phyloP scores from a whole-genome alignment of 2,888 invertebrate species.

The Synanthedon andrenaeformis region DNA sequence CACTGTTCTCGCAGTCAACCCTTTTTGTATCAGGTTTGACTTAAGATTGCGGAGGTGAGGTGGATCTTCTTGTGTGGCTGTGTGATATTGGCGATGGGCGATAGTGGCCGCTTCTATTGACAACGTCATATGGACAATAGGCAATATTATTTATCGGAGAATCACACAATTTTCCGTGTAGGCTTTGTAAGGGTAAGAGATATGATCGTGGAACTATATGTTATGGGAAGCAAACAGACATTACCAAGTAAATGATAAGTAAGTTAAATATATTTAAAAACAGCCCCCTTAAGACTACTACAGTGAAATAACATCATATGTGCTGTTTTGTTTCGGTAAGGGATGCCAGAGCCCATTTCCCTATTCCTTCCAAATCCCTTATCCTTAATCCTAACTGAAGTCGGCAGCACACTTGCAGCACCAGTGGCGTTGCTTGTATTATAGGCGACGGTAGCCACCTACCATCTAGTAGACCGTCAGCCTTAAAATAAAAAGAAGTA shows the following conservation, averaged over 20 bases:
- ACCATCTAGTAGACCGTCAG: too few relatives aligned
- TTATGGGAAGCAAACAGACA: conserved; percentile 2
- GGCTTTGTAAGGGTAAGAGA: conserved; percentile 5
- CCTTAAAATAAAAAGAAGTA: too few relatives aligned
- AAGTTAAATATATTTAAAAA: too few relatives aligned
- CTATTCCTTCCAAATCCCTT: too few relatives aligned
- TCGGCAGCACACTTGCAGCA: too few relatives aligned
- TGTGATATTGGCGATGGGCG: conserved; percentile 38
- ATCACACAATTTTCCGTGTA: conserved; percentile 21
- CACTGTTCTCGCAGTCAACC: conserved; percentile 1
- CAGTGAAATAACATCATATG: too few relatives aligned
- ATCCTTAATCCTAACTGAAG: too few relatives aligned
- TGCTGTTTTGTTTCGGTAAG: too few relatives aligned
- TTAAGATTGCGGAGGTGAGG: conserved; percentile 6
- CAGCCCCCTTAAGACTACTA: too few relatives aligned
- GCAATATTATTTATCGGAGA: conserved; percentile 32
- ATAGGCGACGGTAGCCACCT: too few relatives aligned
- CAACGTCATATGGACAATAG: conserved; percentile 39
- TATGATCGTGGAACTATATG: conserved; percentile 4
- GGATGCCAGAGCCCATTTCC: too few relatives aligned
- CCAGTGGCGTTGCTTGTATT: too few relatives aligned
- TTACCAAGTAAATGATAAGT: conserved; percentile 1
- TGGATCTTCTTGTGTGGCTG: conserved; percentile 20
- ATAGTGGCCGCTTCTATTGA: conserved; percentile 35
- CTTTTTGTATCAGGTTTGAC: not conserved